Conservation (phyloP, 2,888 invertebrate species). For the Harmothoe impar region DNA sequence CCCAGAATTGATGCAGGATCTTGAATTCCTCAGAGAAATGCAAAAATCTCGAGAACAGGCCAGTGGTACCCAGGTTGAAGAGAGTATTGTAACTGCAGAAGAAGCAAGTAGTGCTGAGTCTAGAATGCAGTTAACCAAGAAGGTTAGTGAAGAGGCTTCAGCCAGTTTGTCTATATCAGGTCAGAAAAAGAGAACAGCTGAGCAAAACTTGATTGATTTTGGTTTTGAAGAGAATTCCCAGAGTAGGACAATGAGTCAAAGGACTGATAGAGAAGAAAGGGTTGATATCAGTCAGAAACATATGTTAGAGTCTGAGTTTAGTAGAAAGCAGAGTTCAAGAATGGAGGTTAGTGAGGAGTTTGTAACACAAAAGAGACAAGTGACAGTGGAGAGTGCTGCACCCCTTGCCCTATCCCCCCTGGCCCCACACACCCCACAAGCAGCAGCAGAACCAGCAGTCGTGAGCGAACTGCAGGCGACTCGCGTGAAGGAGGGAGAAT, state of each 20-base stretch:
- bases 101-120: not conserved
- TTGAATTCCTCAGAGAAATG: not conserved
- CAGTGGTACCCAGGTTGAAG: not conserved
- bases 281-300: not conserved
- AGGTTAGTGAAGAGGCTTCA: constrained; percentile 28
- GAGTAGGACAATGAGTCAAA: not conserved
- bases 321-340: not conserved
- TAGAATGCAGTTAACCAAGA: not conserved
- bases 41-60: not conserved
- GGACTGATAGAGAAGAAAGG: not conserved
- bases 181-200: not conserved
- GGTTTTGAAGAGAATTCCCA: not conserved
- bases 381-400: not conserved
- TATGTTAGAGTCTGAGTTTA: constrained; percentile 29
- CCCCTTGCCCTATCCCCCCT: not conserved
- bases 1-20: not conserved
- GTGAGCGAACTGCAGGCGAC: constrained; percentile 45
- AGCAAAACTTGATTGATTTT: not conserved
- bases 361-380: constrained; percentile 13
- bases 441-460: constrained; percentile 71
- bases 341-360: constrained; percentile 13
- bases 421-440: not conserved
- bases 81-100: not conserved
- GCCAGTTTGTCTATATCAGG: not conserved
- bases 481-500: constrained; percentile 73